Evolutionary conservation across 2,888 invertebrate species (phyloP), one percentile per base, ranked within the genome.

Genomic region (Megamerina dolium): DNA sequence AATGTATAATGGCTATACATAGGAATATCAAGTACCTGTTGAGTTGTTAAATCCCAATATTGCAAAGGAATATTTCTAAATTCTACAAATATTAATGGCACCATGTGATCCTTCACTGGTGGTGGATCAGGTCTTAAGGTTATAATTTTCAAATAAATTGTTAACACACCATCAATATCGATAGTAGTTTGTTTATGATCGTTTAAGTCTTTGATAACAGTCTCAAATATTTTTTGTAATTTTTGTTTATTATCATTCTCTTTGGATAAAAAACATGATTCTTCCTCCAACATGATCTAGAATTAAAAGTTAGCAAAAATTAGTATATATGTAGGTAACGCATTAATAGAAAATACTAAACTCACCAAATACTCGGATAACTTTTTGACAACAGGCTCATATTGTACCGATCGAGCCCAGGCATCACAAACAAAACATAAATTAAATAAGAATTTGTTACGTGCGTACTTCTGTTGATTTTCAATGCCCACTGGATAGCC

Each of bases 381-480:
- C 68, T 96, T 96, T 61, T 88, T 91, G 0, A 96, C 90, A 8
- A 95, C 88, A 0, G 91, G 85, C 63, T 96, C 95, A 70, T 94
- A 95, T 60, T 91, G 92, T 2, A 89, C 86, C 0, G 93, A 91
- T 44, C 90, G 79, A 1, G 91, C 86, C 75, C 85, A 83, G 39
- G 88, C 85, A 63, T 92, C 89, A 63, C 92, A 94, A 0, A 95
- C 92, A 65, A 96, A 92, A 70, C 94, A 94, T 21, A 93, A 72
- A 73, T 96, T 96, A 74, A 96, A 96, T 49, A 93, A 85, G 60
- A 91, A 88, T n/a, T 90, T 89, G 73, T 96, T 96, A 41, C 96
- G 77, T 12, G 85, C 84, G 73, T 96, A 96, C 60, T 89, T 85
- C 37, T 86, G 81, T 69, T 87, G 83, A 57, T 89, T 86, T 57